These are phyloP conservation scores for Serilophus lunatus DNA, from an alignment of 2,113 vertebrate genomes.

Conservation along the genomic window DNA sequence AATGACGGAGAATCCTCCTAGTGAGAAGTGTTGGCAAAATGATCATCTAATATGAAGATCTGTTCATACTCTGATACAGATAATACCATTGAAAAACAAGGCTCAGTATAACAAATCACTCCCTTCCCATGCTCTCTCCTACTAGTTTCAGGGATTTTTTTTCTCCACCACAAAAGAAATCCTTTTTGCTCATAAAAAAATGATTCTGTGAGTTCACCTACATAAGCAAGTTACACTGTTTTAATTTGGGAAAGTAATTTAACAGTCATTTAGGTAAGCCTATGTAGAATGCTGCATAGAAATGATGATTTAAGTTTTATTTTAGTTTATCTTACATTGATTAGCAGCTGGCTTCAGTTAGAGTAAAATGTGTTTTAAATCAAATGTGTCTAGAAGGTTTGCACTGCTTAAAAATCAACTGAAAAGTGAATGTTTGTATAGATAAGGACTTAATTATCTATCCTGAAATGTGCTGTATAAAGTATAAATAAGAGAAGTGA, in stretches of 20 bases:
- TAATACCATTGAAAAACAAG: slow-evolving; percentile 4
- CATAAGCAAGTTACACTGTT: not conserved
- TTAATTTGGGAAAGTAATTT: slow-evolving; percentile 36
- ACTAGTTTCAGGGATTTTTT: not conserved
- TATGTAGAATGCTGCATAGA: not conserved
- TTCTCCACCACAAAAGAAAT: not conserved
- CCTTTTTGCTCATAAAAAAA: slow-evolving; percentile 1
- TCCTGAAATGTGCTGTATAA: slow-evolving; percentile 2
- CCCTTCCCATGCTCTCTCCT: not conserved
- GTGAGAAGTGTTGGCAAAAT: not conserved
- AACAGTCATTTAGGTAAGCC: slow-evolving; percentile 14
- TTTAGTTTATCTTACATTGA: slow-evolving; percentile 41
- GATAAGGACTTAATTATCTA: slow-evolving; percentile 47
- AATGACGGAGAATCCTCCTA: not conserved
- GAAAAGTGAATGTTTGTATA: slow-evolving; percentile 47
- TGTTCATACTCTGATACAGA: slow-evolving; percentile 3
- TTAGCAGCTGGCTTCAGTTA: slow-evolving; percentile 45
- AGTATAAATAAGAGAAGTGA: slow-evolving; percentile 32
- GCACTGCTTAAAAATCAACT: slow-evolving; percentile 42
- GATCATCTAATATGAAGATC: slow-evolving; percentile 33
- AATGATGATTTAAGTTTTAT: slow-evolving; percentile 33
- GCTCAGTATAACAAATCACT: not conserved
- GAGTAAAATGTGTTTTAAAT: slow-evolving; percentile 38
- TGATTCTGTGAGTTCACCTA: not conserved
- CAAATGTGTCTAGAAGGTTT: slow-evolving; percentile 41